A percentile compares a stretch with the other conserved stretches of the same genome.
phyloP scores from a whole-genome alignment of 2,113 vertebrate genomes.

The Lucifuga dentata region DNA sequence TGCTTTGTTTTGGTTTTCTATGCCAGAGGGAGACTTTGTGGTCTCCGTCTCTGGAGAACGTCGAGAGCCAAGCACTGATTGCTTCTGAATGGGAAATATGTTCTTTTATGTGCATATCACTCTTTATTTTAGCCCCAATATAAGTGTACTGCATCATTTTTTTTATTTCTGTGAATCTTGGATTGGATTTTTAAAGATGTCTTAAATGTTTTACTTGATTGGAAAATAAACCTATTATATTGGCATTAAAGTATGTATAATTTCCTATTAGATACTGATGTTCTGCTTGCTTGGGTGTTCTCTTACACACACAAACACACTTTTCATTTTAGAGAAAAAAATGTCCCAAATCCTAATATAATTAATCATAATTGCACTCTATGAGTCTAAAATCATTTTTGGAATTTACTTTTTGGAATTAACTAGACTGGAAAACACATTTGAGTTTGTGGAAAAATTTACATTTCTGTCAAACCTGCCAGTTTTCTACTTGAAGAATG shows the following conservation, averaged over 20 bases:
- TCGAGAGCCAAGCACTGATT: conserved; percentile 79
- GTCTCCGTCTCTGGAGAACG: conserved; percentile 43
- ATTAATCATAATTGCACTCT: too few relatives aligned
- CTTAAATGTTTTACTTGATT: conserved; percentile 81
- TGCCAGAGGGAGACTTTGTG: conserved; percentile 49
- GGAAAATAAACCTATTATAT: conserved; percentile 82
- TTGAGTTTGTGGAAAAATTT: too few relatives aligned
- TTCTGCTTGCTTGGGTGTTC: conserved; percentile 19
- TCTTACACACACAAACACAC: neutral
- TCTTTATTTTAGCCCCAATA: conserved; percentile 73
- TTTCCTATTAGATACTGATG: conserved; percentile 54
- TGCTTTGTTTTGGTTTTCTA: conserved; percentile 43
- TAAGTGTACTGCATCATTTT: conserved; percentile 74
- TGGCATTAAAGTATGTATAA: conserved; percentile 74
- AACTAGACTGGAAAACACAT: too few relatives aligned
- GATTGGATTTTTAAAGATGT: conserved; percentile 77
- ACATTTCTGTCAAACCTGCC: too few relatives aligned
- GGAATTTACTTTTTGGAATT: too few relatives aligned
- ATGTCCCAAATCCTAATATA: too few relatives aligned
- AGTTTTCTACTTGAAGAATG: too few relatives aligned
- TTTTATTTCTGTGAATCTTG: conserved; percentile 78
- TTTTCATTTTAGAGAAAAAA: too few relatives aligned
- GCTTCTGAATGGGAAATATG: conserved; percentile 65
- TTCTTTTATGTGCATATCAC: conserved; percentile 75
- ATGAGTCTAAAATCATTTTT: too few relatives aligned